Base-by-base conservation (phyloP, 1,140 invertebrate species). In the Limonius californicus region DNA sequence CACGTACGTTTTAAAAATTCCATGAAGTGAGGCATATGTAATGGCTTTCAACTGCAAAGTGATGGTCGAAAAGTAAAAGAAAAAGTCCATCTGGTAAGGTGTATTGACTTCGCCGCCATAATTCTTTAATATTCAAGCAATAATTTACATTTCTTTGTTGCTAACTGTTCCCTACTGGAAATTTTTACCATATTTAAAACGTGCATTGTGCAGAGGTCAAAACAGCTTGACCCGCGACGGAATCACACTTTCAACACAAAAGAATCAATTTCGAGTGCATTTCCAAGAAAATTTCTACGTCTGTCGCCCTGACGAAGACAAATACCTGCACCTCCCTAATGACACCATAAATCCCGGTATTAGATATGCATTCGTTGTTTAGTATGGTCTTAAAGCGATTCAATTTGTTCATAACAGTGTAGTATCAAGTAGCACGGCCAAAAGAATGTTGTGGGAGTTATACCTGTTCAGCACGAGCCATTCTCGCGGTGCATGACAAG, bases 181-280 rank as follows among this genome's bases (percentile, higher is more conserved):
- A 54, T 63, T 63, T 58, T 63, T 63, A 32, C 39, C 61, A 55
- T 55, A 63, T 63, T 62, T 63, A 63, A 63, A 63, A 54, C 55
- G 56, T 54, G 43, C 27, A 63, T 54, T 42, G 53, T 55, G 27
- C 18, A 14, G 55, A 42, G 55, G 56, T 63, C 62, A 59, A 16
- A 54, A 43, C 62, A 16, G 11, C 32, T 21, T 59, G 56, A 45
- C 56, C 55, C 55, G 19, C 57, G 53, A 55, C 21, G 19, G 18
- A 7, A 23, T 55, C 53, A 32, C 50, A 12, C 20, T 32, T 23
- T 27, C 62, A 16, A 54, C 20, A 63, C 45, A 59, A 59, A 59
- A 42, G 30, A 59, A 58, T 43, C 45, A 47, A 63, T 63, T 59
- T 55, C 18, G 19, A 39, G 35, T 9, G 8, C 35, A 39, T 39